Evolutionary conservation across 2,797 vertebrate genomes (phyloP), one percentile per base, ranked within the genome.

Genomic region (Ctenochaetus hawaiiensis): DNA sequence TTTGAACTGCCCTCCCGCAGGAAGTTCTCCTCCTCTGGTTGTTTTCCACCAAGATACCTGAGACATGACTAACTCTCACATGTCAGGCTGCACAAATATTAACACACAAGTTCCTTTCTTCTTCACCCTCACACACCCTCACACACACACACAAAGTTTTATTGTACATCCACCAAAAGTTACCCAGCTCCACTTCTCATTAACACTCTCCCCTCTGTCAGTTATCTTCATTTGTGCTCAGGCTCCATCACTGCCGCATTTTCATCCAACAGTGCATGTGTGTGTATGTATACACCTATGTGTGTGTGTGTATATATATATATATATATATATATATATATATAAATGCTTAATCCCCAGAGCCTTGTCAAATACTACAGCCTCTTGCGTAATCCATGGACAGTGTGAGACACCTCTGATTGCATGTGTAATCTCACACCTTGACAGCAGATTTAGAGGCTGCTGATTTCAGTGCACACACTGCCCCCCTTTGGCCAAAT

Each of bases 361-460:
- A 80, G 67, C 30, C 59, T 75, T 16, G 3, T 79, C 66, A 73
- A 64, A 87, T 82, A 81, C 93, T 92, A 87, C 92, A 87, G 72
- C 6, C 71, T 87, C 77, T 93, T 94, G 91, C 92, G 71, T 91
- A 93, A 94, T 90, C 89, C 84, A 70, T 47, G 47, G 58, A 77
- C 79, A 51, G 72, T 48, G 78, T 14, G 49, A 64, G 66, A 67
- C 59, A n/a, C 68, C 62, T 81, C 72, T 72, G 81, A 76, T 67
- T 63, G 61, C 45, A 60, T 69, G 48, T 72, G 72, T 57, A 66
- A 78, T 81, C 72, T 44, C 58, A 79, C 73, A 68, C 62, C 30
- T 48, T 64, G 63, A 69, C 49, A 71, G n/a, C 22, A 51, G 64
- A 64, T 68, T 51, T 71, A n/a, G 41, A 58, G 48, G 34, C 39